Conservation (phyloP, 2,888 invertebrate genomes). For the Stomorhina lunata region DNA sequence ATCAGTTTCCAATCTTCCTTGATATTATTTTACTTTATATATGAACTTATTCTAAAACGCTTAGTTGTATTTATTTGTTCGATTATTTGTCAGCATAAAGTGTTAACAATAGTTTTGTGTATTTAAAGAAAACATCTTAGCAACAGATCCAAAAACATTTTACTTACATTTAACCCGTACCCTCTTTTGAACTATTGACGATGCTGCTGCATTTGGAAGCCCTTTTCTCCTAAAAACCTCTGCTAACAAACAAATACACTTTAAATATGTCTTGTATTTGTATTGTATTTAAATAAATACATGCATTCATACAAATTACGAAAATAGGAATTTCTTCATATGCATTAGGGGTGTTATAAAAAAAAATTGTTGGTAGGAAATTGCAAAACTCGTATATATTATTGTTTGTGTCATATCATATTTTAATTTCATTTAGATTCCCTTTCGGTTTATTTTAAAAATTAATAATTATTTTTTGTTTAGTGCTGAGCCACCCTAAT, state of each 20-base stretch:
- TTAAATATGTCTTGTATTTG: not conserved
- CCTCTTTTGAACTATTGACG: too few relatives aligned
- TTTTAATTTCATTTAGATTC: too few relatives aligned
- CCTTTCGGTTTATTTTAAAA: too few relatives aligned
- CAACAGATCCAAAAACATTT: conserved; percentile 37
- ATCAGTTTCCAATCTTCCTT: too few relatives aligned
- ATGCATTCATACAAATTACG: not conserved
- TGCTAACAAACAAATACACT: not conserved
- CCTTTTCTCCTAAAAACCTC: not conserved
- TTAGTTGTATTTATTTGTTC: not conserved
- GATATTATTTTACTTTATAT: too few relatives aligned
- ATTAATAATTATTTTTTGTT: too few relatives aligned
- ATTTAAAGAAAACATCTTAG: conserved; percentile 28
- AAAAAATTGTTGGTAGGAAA: too few relatives aligned
- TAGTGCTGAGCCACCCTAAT: too few relatives aligned
- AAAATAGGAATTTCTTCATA: not conserved
- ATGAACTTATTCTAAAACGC: not conserved
- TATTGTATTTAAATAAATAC: not conserved
- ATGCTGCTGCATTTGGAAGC: too few relatives aligned
- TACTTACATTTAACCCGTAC: conserved; percentile 31
- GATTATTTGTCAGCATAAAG: not conserved
- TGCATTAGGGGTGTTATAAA: too few relatives aligned
- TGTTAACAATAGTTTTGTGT: conserved; percentile 4
- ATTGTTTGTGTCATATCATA: too few relatives aligned
- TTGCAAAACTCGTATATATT: too few relatives aligned